Base-by-base conservation (phyloP, 2,888 invertebrate species). In the Diarsia mendica region DNA sequence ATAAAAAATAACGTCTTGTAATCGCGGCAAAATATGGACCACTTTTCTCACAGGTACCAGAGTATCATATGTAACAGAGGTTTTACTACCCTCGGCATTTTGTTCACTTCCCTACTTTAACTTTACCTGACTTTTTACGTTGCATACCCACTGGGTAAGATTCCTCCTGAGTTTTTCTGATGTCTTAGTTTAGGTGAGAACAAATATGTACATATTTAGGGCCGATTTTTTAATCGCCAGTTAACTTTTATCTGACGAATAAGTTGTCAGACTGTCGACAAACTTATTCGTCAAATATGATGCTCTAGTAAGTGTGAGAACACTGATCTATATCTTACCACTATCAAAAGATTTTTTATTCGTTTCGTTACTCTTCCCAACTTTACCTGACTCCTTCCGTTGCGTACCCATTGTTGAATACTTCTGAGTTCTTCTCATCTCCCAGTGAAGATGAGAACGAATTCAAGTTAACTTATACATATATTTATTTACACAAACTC, bases 291-390 rank as follows among this genome's bases (percentile, higher is more conserved):
- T n/a, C n/a, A n/a, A 28, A 28, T 28, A 75, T 65, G 65, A 51
- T 51, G 44, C 65, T 28, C 46, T 69, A 28, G 65, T 75, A 66
- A 48, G 48, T 69, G 11, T 66, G 65, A 23, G 48, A 75, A 70
- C n/a, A 48, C 3, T 44, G 23, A 48, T 75, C 48, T n/a, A 15
- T 3, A n/a, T 51, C 23, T 28, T 28, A 28, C 28, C 28, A 28
- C 28, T 28, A 28, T 28, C 2, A 28, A 28, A 28, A 28, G 28
- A 28, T 28, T 28, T 28, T 51, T 48, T 61, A 39, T 44, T 33
- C 9, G 11, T 48, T 46, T 44, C 28, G 20, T 39, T 15, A 33
- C 13, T 53, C 8, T n/a, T 33, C 15, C 23, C 28, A 28, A 23
- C 18, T 39, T 15, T 65, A 64, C 33, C 55, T 53, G 51, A 71